Evolutionary conservation across 2,888 invertebrate genomes (phyloP), one percentile per base, ranked within the genome.

Genomic region (Pelosia muscerda): DNA sequence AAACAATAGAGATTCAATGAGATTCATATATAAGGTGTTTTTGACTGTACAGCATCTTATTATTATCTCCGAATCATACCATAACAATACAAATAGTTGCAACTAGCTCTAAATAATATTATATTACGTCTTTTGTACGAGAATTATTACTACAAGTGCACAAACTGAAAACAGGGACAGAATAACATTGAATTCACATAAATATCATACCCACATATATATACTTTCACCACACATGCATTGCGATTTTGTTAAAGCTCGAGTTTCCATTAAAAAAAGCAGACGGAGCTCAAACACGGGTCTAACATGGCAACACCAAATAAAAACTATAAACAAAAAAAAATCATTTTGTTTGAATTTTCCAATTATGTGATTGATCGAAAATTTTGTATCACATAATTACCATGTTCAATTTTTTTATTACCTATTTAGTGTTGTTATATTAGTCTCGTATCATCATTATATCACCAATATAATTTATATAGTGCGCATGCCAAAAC

Each of bases 181-280:
- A 83, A 86, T 84, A 86, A 89, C 89, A 88, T 84, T 85, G 83
- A 83, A 81, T 81, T 69, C 72, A 79, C 74, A 72, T 64, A 71
- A 78, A 56, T 55, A 71, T 61, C 69, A 62, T 65, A 53, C 2
- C 49, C 54, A 28, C 2, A 13, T 63, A 68, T 64, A 2, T 13
- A 59, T 25, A 38, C 38, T 10, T 42, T 31, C 57, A 55, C 65
- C 77, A 78, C 61, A 60, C 78, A 79, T 79, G 78, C 78, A 69
- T 68, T 67, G 31, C 26, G 22, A 56, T 54, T 31, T 26, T 26
- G 11, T n/a, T 49, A 19, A 55, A 1, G 2, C 31, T 26, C 23
- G 15, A 55, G 23, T 13, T 55, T 1, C 4, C 58, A 15, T 60
- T 25, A 22, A 13, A 13, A 23, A 19, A 55, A 25, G 64, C n/a